Percentiles rank a stretch among this genome's conserved stretches.
Evolutionary conservation across 2,888 invertebrate species (phyloP).

Genomic region (Zygogramma bicolorata): DNA sequence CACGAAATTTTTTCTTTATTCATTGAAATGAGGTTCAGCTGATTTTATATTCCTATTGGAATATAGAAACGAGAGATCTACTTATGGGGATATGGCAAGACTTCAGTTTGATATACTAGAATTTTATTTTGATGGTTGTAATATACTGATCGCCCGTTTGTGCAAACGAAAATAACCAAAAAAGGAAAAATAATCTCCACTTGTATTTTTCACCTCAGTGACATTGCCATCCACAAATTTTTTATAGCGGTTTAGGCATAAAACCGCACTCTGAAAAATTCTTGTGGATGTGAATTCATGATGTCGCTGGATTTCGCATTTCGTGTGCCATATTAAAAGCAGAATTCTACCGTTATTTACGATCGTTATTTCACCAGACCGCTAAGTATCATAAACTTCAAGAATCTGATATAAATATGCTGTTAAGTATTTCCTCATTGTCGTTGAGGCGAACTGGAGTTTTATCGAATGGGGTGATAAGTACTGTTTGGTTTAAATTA

Average conservation of each 20-base stretch:
- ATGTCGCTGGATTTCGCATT: conserved; percentile 39
- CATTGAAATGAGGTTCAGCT: too few relatives aligned
- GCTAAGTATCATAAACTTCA: conserved; percentile 36
- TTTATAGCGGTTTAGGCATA: conserved; percentile 26
- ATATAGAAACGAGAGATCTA: too few relatives aligned
- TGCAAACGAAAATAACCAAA: not conserved
- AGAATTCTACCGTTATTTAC: conserved; percentile 42
- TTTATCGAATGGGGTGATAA: too few relatives aligned
- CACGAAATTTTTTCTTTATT: too few relatives aligned
- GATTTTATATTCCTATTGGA: too few relatives aligned
- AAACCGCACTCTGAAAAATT: conserved; percentile 41
- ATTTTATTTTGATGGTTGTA: too few relatives aligned
- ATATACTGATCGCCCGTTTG: too few relatives aligned
- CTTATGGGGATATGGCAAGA: too few relatives aligned
- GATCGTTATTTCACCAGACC: conserved; percentile 36
- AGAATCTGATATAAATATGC: conserved; percentile 33
- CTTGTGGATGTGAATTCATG: conserved; percentile 36
- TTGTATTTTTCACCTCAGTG: not conserved
- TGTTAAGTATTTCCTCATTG: too few relatives aligned
- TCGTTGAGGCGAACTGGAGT: too few relatives aligned
- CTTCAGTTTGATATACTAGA: too few relatives aligned
- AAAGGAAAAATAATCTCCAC: not conserved
- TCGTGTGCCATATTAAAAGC: conserved; percentile 43
- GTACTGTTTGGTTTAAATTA: too few relatives aligned
- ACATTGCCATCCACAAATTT: conserved; percentile 30